Percentiles rank a stretch among this genome's conserved stretches.
phyloP scores from a whole-genome alignment of 2,888 invertebrate species.

The Diaprepes abbreviatus region DNA sequence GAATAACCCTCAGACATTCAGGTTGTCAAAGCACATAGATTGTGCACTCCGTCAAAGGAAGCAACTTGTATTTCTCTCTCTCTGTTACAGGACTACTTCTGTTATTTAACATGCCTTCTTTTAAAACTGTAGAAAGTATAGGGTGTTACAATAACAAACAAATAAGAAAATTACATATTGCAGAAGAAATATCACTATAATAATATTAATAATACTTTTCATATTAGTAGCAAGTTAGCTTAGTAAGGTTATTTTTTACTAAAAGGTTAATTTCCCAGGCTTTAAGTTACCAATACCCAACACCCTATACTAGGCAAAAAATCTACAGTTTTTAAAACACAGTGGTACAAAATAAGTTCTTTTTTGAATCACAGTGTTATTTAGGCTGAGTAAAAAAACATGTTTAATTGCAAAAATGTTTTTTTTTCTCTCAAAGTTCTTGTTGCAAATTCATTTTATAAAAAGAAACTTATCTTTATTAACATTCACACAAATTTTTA shows the following conservation, averaged over 20 bases:
- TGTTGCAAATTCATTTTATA: no score
- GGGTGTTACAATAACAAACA: slow-evolving; percentile 9
- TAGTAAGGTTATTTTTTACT: slow-evolving; percentile 9
- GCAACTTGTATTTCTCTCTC: no score
- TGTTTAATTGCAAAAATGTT: slow-evolving; percentile 9
- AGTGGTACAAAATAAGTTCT: background rate
- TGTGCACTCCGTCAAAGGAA: no score
- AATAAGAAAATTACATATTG: background rate
- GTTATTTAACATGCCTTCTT: no score
- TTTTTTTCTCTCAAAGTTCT: no score
- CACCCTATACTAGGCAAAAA: slow-evolving; percentile 38
- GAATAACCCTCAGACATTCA: no score
- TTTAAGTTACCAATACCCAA: slow-evolving; percentile 32
- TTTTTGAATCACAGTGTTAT: background rate
- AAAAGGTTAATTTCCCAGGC: slow-evolving; percentile 2
- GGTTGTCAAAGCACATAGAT: no score
- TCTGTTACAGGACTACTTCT: no score
- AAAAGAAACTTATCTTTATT: no score
- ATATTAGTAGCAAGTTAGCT: slow-evolving; percentile 17
- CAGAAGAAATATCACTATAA: background rate
- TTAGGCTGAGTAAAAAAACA: background rate
- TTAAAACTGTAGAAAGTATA: slow-evolving; percentile 32
- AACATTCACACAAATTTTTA: no score
- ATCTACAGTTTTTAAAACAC: slow-evolving; percentile 31
- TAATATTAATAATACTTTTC: background rate